Evolutionary conservation across 2,113 vertebrate genomes (phyloP).

Genomic region (Gallinago undulata): DNA sequence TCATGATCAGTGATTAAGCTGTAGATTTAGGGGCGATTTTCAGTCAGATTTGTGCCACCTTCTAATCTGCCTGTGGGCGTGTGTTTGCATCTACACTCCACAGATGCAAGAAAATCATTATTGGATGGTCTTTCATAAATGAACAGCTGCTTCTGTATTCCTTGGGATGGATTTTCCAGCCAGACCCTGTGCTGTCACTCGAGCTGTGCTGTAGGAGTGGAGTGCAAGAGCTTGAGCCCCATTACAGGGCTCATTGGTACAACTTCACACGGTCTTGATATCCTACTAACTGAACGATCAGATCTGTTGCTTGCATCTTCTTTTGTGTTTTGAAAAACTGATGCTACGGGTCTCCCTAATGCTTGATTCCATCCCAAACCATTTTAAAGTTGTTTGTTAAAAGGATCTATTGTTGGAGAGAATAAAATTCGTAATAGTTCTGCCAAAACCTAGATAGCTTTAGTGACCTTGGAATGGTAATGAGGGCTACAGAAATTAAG

Average conservation of each 20-base stretch:
- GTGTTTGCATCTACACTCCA: background rate
- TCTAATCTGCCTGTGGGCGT: background rate
- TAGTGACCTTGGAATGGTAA: background rate
- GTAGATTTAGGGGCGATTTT: background rate
- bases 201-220: background rate
- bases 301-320: background rate
- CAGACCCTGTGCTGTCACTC: background rate
- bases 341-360: background rate
- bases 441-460: background rate
- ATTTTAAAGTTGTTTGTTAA: background rate
- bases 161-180: background rate
- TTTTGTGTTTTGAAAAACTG: background rate
- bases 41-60: background rate
- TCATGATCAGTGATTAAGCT: background rate
- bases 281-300: background rate
- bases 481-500: background rate
- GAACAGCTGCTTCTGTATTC: background rate
- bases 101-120: background rate
- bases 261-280: background rate
- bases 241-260: background rate
- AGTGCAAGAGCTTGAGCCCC: background rate
- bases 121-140: background rate
- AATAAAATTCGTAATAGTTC: background rate
- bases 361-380: background rate
- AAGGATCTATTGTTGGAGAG: background rate